phyloP scores from a whole-genome alignment of 2,888 invertebrate species.

The Dryocosmus kuriphilus region DNA sequence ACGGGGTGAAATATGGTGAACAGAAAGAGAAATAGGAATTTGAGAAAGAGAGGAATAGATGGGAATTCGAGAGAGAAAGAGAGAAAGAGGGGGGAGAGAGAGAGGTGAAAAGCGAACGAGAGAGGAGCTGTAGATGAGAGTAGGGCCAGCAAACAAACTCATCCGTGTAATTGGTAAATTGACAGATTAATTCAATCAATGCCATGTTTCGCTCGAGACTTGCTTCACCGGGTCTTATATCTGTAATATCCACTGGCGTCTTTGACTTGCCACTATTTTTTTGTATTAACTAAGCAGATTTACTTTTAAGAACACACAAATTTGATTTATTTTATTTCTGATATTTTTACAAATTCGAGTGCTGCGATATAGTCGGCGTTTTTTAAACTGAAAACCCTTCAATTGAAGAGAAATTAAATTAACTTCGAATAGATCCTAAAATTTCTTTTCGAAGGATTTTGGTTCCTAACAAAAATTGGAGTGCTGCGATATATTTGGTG shows the following conservation, averaged over 20 bases:
- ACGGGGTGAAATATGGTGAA: conserved; percentile 43
- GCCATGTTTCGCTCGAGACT: conserved; percentile 59
- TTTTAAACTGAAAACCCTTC: too few species aligned
- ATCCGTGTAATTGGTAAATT: conserved; percentile 77
- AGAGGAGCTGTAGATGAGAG: conserved; percentile 59
- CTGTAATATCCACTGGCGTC: conserved; percentile 36
- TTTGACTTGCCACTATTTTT: not conserved
- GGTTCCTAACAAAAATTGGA: too few species aligned
- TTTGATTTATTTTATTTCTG: too few species aligned
- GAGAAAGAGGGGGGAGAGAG: conserved; percentile 38
- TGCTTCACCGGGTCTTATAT: conserved; percentile 43
- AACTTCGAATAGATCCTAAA: too few species aligned
- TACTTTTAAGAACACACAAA: too few species aligned
- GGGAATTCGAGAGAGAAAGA: too few species aligned
- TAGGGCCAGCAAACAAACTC: conserved; percentile 75
- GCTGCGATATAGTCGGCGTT: too few species aligned
- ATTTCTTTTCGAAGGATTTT: too few species aligned
- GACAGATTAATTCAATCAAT: conserved; percentile 77
- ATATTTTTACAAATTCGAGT: not conserved
- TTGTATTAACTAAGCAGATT: too few species aligned
- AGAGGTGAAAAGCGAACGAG: conserved; percentile 50
- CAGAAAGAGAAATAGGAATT: conserved; percentile 29
- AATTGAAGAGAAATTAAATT: too few species aligned
- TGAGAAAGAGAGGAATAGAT: conserved; percentile 3
- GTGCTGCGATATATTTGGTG: too few species aligned